phyloP scores from a whole-genome alignment of 2,113 vertebrate genomes.

The human region DNA sequence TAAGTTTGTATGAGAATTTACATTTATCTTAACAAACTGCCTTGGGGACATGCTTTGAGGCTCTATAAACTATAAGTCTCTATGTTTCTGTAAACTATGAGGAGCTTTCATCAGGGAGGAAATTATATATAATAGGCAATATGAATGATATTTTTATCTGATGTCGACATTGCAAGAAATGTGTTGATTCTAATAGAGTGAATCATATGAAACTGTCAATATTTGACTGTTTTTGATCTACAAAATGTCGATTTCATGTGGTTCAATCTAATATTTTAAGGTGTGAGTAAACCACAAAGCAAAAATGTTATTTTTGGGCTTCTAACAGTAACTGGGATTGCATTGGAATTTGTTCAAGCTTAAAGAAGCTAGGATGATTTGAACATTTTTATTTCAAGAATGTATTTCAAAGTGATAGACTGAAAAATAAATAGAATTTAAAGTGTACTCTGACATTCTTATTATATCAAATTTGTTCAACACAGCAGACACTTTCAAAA shows the following conservation, averaged over 20 bases:
- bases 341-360: slow-evolving; percentile 12
- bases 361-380: not conserved
- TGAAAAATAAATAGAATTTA: slow-evolving; percentile 41
- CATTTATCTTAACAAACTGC: not conserved
- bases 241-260: slow-evolving; percentile 32
- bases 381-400: not conserved
- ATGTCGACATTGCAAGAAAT: slow-evolving; percentile 2
- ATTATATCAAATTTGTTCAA: slow-evolving; percentile 39
- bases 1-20: slow-evolving; percentile 45
- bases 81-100: not conserved
- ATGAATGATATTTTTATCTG: slow-evolving; percentile 38
- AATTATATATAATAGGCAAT: not conserved
- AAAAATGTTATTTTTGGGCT: slow-evolving; percentile 4
- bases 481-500: slow-evolving; percentile 37
- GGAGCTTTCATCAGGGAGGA: slow-evolving; percentile 3
- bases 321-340: not conserved
- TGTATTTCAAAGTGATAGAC: slow-evolving; percentile 10
- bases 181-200: not conserved
- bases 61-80: not conserved
- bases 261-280: slow-evolving; percentile 46
- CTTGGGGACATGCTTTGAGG: not conserved
- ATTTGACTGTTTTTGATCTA: slow-evolving; percentile 16
- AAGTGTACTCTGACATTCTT: slow-evolving; percentile 23
- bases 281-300: slow-evolving; percentile 1
- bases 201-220: slow-evolving; percentile 16